phyloP scores from a whole-genome alignment of 2,888 invertebrate genomes.

The Volucella bombylans region DNA sequence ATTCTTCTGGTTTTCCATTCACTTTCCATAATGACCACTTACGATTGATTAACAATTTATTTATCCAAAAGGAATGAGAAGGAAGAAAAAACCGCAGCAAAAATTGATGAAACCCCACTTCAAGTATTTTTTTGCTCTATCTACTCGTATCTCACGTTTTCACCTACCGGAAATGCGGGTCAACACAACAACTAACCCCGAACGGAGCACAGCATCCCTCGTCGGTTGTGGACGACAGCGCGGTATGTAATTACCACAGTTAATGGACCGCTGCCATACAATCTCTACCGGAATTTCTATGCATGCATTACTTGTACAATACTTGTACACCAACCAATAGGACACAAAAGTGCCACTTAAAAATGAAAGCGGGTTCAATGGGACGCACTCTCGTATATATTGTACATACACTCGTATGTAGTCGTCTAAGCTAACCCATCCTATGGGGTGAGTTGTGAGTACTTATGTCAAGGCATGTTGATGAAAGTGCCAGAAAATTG shows the following conservation, averaged over 20 bases:
- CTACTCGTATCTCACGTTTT: conserved; percentile 49
- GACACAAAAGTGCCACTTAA: conserved; percentile 60
- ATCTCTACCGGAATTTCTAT: conserved; percentile 37
- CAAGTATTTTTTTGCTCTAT: conserved; percentile 46
- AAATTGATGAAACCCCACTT: conserved; percentile 63
- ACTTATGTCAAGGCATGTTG: conserved; percentile 29
- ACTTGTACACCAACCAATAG: conserved; percentile 42
- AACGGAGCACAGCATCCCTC: conserved; percentile 41
- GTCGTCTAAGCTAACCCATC: conserved; percentile 24
- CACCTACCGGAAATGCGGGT: conserved; percentile 72
- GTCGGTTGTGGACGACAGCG: not conserved
- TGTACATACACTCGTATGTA: not conserved
- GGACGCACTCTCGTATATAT: conserved; percentile 36
- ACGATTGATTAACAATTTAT: conserved; percentile 73
- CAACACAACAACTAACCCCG: conserved; percentile 39
- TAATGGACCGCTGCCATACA: conserved; percentile 53
- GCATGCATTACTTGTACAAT: conserved; percentile 17
- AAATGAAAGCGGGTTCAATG: conserved; percentile 45
- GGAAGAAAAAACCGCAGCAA: conserved; percentile 42
- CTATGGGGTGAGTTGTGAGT: conserved; percentile 53
- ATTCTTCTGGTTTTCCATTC: conserved; percentile 21
- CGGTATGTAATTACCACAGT: conserved; percentile 59
- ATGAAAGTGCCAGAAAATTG: conserved; percentile 10
- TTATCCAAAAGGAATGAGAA: conserved; percentile 27
- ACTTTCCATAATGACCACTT: conserved; percentile 56